Evolutionary conservation across 2,888 invertebrate genomes (phyloP).

Genomic region (Thysanoteuthis rhombus): DNA sequence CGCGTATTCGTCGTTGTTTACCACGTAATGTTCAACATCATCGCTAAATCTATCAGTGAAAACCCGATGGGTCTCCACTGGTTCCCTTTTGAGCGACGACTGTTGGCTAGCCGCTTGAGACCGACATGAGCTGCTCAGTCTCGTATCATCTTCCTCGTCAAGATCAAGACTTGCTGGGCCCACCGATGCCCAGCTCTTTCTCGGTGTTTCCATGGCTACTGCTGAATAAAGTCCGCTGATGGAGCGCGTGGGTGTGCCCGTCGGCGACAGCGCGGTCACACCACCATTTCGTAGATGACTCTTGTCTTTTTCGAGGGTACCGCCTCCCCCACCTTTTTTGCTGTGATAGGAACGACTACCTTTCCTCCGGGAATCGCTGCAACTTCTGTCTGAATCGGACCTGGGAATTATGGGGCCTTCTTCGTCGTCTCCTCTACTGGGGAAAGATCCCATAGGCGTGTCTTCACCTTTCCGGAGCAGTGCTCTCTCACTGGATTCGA

Average conservation of each 20-base stretch:
- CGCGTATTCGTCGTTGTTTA: conserved; percentile 45
- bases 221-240: conserved; percentile 23
- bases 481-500: conserved; percentile 41
- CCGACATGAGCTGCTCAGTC: not conserved
- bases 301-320: conserved; percentile 13
- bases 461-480: conserved; percentile 39
- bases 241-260: conserved; percentile 13
- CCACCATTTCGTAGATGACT: conserved; percentile 21
- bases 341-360: not conserved
- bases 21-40: conserved; percentile 42
- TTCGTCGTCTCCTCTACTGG: conserved; percentile 19
- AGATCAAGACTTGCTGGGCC: conserved; percentile 22
- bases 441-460: conserved; percentile 38
- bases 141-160: not conserved
- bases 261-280: not conserved
- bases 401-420: conserved; percentile 24
- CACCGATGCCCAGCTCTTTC: conserved; percentile 27
- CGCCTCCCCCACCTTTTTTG: not conserved
- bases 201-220: conserved; percentile 15
- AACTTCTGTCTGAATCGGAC: conserved; percentile 36
- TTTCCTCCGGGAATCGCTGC: conserved; percentile 29
- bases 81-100: not conserved
- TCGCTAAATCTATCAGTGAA: conserved; percentile 35
- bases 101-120: not conserved
- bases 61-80: not conserved